These are phyloP conservation scores for Crotalus tigris DNA, from an alignment of 2,113 vertebrate genomes.

Conservation along the genomic window DNA sequence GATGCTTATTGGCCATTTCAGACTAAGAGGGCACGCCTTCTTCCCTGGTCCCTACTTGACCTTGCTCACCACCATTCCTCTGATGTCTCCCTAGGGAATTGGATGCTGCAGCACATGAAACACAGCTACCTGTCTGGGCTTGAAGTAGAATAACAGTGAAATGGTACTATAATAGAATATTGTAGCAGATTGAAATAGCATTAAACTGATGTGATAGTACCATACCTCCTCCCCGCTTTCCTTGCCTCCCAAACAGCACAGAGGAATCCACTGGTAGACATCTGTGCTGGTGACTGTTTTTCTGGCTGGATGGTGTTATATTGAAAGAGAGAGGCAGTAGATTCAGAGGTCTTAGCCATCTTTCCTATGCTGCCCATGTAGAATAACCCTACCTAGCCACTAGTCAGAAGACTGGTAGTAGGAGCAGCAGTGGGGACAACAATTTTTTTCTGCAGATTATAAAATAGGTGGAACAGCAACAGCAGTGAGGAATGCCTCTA, in stretches of 20 bases:
- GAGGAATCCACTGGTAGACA: not conserved
- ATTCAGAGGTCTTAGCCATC: not conserved
- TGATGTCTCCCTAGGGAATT: not conserved
- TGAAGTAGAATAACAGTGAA: not conserved
- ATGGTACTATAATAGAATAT: not conserved
- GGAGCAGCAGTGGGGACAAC: not conserved
- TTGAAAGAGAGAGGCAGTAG: not conserved
- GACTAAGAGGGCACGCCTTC: not conserved
- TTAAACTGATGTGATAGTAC: not conserved
- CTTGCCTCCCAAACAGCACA: not conserved
- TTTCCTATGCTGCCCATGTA: not conserved
- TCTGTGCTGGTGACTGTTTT: not conserved
- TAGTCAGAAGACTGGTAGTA: not conserved
- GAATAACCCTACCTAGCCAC: not conserved
- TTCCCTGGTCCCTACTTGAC: not conserved
- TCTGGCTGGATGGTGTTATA: not conserved
- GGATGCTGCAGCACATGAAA: not conserved
- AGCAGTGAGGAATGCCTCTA: not conserved
- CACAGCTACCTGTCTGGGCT: not conserved
- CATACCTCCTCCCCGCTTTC: rapidly evolving
- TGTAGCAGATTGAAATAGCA: not conserved
- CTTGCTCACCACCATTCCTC: not conserved
- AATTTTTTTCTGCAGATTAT: not conserved
- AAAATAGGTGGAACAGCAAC: not conserved
- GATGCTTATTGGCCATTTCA: not conserved